Base-by-base conservation (phyloP, 2,888 invertebrate species). In the Drosophila meridionalis region DNA sequence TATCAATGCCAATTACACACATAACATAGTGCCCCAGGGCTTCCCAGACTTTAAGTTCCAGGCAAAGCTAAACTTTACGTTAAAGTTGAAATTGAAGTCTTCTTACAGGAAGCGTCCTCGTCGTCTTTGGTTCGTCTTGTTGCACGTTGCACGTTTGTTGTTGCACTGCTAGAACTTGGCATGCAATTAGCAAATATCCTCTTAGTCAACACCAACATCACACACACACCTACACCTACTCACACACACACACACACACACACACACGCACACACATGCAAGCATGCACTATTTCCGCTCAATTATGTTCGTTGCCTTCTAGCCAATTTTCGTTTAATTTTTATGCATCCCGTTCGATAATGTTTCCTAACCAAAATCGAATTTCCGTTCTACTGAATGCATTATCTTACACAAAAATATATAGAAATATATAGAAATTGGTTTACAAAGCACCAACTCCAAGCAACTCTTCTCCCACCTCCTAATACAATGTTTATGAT, bases 1-100 rank as follows among this genome's bases (percentile, higher is more conserved):
- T 65, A 53, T 56, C 69, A 75, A 60, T 55, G 72, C 87, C 83
- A 83, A 82, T 84, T 82, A 76, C 30, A 57, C 47, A 43, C 34
- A 34, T 38, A 45, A 52, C 48, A 40, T 3, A 30, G 38, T 47
- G 34, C 30, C 34, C 28, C 30, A 1, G 5, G 50, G 50, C 50
- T 20, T 11, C n/a, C 20, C 2, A n/a, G 8, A 2, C 48, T 14
- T 48, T 48, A 7, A 20, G 8, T 47, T 32, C 45, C 28, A 28
- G 20, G 2, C 43, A 20, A 26, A 45, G 4, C 8, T 4, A 20
- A 32, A 9, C 32, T 26, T 14, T 11, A 58, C 43, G 40, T 42
- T 55, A 11, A 66, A 38, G 45, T 50, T 53, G 30, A 69, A 42
- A 40, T 40, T 55, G 30, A 69, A 34, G 42, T 52, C 58, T 14